phyloP scores from a whole-genome alignment of 2,888 invertebrate species.

The Pardosa pseudoannulata region DNA sequence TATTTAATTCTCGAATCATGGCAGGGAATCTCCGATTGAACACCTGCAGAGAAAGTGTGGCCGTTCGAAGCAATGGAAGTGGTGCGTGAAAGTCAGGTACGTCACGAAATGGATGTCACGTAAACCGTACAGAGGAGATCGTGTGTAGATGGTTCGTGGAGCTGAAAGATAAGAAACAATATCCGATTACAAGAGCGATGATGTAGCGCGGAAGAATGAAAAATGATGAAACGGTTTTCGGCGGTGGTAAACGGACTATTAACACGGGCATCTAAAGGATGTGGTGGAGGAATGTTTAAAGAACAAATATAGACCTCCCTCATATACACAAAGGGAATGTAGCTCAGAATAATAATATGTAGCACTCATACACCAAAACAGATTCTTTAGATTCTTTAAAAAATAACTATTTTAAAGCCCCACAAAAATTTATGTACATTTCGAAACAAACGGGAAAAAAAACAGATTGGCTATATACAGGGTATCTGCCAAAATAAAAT shows the following conservation, averaged over 20 bases:
- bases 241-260: not conserved
- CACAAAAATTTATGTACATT: too few species aligned
- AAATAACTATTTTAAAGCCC: too few species aligned
- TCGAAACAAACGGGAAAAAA: too few species aligned
- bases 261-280: too few species aligned
- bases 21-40: conserved; percentile 10
- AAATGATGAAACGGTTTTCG: not conserved
- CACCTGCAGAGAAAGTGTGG: conserved; percentile 18
- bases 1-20: conserved; percentile 43
- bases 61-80: not conserved
- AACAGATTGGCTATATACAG: too few species aligned
- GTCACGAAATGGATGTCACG: conserved; percentile 56
- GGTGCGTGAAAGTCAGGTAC: conserved; percentile 32
- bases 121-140: not conserved
- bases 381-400: too few species aligned
- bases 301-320: too few species aligned
- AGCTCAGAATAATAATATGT: too few species aligned
- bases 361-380: too few species aligned
- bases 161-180: not conserved
- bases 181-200: conserved; percentile 7
- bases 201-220: not conserved
- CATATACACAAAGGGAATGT: too few species aligned
- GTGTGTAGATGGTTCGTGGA: not conserved
- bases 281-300: too few species aligned
- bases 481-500: too few species aligned